phyloP scores from a whole-genome alignment of 2,888 invertebrate genomes.

The Melanchra persicariae region DNA sequence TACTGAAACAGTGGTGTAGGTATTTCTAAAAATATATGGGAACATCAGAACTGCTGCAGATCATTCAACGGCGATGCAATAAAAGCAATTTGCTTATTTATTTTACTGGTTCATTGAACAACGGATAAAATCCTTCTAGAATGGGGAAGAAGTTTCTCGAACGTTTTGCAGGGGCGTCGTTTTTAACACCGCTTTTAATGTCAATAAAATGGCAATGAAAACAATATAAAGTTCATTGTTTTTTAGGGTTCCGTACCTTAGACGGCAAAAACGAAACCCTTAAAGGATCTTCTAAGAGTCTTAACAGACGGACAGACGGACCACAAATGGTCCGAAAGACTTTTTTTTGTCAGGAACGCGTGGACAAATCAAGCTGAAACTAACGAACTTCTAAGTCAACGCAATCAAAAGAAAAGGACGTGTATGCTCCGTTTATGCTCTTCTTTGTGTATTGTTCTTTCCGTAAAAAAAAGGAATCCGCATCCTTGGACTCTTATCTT shows the following conservation, averaged over 20 bases:
- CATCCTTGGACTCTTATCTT: too few species aligned
- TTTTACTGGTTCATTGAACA: slow-evolving; percentile 62
- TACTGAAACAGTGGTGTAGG: slow-evolving; percentile 54
- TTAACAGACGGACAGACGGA: too few species aligned
- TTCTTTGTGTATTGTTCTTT: too few species aligned
- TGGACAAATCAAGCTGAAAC: too few species aligned
- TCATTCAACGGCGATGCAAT: slow-evolving; percentile 63
- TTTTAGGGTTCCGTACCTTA: neutral
- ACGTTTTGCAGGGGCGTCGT: neutral
- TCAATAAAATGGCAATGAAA: neutral
- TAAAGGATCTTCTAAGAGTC: too few species aligned
- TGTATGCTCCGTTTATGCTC: too few species aligned
- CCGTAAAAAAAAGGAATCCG: too few species aligned
- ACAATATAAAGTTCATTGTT: neutral
- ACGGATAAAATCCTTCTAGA: slow-evolving; percentile 48
- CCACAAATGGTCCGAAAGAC: too few species aligned
- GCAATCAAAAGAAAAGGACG: too few species aligned
- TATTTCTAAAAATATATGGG: slow-evolving; percentile 71
- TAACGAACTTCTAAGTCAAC: too few species aligned
- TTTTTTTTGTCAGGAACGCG: too few species aligned
- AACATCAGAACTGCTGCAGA: slow-evolving; percentile 61
- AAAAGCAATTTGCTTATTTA: slow-evolving; percentile 60
- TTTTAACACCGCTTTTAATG: neutral
- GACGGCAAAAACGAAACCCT: too few species aligned
- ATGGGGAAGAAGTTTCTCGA: slow-evolving; percentile 24